Percentiles rank a stretch among this genome's conserved stretches.
Evolutionary conservation across 92 coral and sea anemone species (phyloP).

Genomic region (Pocillopora grandis): DNA sequence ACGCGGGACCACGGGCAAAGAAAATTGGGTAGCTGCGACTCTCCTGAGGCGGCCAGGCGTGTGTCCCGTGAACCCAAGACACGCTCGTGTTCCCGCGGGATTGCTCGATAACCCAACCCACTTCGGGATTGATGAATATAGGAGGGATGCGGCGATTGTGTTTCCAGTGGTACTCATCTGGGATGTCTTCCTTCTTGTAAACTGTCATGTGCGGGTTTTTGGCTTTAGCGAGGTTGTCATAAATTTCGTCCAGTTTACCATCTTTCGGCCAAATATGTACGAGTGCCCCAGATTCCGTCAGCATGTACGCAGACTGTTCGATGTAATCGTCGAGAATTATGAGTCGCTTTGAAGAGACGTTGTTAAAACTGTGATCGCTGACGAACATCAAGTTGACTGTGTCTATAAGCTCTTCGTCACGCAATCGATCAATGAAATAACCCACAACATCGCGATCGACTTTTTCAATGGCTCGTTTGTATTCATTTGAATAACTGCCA

Average conservation of each 20-base stretch:
- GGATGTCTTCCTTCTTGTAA: conserved; percentile 75
- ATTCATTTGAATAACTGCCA: conserved; percentile 52
- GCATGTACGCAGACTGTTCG: conserved; percentile 36
- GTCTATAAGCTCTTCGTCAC: conserved; percentile 50
- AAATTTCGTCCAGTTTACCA: conserved; percentile 53
- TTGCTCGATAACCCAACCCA: conserved; percentile 47
- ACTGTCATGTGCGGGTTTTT: conserved; percentile 40
- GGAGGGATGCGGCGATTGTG: conserved; percentile 82
- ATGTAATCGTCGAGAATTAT: conserved; percentile 42
- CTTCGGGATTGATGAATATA: conserved; percentile 54
- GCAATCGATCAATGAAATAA: conserved; percentile 49
- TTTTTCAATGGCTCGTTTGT: conserved; percentile 38
- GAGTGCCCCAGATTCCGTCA: conserved; percentile 13
- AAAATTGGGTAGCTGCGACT: conserved; percentile 46
- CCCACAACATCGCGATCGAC: conserved; percentile 70
- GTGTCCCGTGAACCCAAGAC: conserved; percentile 50
- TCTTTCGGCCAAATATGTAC: conserved; percentile 67
- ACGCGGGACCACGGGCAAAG: conserved; percentile 70
- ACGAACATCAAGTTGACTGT: conserved; percentile 70
- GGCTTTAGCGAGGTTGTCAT: conserved; percentile 38
- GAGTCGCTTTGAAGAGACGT: conserved; percentile 37
- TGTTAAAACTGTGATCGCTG: conserved; percentile 73
- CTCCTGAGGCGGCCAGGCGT: conserved; percentile 53
- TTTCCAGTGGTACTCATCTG: conserved; percentile 62
- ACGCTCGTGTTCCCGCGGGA: conserved; percentile 26